Percentiles rank a stretch among this genome's conserved stretches.
Conservation (phyloP, 2,888 invertebrate genomes). For the Tetrapedia diversipes region DNA sequence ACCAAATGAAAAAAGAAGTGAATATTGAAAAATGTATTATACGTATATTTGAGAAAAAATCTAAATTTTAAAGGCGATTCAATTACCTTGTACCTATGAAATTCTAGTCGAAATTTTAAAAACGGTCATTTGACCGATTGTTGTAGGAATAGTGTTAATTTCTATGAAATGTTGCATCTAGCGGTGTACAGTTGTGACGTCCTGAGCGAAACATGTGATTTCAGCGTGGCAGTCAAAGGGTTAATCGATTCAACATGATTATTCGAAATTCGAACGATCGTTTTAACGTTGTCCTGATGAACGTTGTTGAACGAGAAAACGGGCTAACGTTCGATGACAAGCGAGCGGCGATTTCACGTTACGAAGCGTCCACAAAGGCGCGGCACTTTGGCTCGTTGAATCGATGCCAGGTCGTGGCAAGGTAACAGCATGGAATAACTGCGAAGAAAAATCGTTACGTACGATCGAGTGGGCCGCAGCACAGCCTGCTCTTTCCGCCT, state of each 20-base stretch:
- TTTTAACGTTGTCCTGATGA: not conserved
- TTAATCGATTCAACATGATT: not conserved
- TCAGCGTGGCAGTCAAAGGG: too few species aligned
- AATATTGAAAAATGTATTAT: too few species aligned
- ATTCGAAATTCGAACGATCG: constrained; percentile 1
- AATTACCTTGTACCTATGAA: too few species aligned
- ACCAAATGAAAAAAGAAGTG: too few species aligned
- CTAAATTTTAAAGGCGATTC: too few species aligned
- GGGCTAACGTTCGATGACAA: not conserved
- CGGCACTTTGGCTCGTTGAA: constrained; percentile 50
- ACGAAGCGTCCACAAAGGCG: constrained; percentile 35
- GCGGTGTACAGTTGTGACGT: too few species aligned
- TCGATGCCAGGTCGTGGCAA: constrained; percentile 41
- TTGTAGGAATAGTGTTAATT: too few species aligned
- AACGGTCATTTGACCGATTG: too few species aligned
- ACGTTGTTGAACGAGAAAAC: not conserved
- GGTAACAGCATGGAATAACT: constrained; percentile 49
- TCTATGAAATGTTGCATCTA: too few species aligned
- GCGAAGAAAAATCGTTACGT: constrained; percentile 61
- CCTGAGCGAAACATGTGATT: too few species aligned
- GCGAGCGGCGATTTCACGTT: constrained; percentile 36
- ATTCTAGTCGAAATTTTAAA: too few species aligned
- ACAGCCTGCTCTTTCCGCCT: constrained; percentile 25
- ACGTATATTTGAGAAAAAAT: too few species aligned
- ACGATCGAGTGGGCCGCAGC: constrained; percentile 22